phyloP scores from a whole-genome alignment of 2,888 invertebrate genomes.

The Platycheirus albimanus region DNA sequence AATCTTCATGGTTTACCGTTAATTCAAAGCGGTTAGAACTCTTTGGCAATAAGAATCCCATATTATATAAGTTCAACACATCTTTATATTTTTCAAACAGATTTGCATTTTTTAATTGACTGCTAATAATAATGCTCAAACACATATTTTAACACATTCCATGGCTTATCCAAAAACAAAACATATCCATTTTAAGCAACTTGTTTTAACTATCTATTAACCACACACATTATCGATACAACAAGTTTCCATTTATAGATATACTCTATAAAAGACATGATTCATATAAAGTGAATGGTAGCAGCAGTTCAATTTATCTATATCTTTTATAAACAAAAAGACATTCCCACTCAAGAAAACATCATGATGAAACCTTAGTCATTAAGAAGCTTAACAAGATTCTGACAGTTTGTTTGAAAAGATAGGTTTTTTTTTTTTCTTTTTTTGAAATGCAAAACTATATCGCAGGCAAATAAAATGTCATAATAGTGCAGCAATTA shows the following conservation, averaged over 20 bases:
- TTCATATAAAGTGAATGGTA: conserved; percentile 62
- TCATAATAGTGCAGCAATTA: conserved; percentile 48
- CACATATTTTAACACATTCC: conserved; percentile 62
- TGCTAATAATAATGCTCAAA: conserved; percentile 25
- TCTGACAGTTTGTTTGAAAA: conserved; percentile 31
- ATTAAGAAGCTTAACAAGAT: conserved; percentile 46
- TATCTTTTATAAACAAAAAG: conserved; percentile 50
- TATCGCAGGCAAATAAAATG: conserved; percentile 7
- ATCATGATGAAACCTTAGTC: conserved; percentile 38
- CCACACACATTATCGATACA: conserved; percentile 7
- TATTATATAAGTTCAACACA: no score
- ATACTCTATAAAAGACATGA: conserved; percentile 42
- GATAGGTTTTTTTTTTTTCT: conserved; percentile 32
- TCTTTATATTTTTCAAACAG: background rate
- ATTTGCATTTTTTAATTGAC: conserved; percentile 23
- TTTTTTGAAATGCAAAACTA: background rate
- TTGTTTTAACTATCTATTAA: conserved; percentile 15
- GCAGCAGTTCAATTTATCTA: conserved; percentile 63
- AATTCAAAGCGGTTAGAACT: no score
- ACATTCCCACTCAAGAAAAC: conserved; percentile 43
- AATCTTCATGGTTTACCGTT: no score
- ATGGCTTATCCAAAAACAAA: conserved; percentile 1
- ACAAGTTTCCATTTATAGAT: conserved; percentile 59
- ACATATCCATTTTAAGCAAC: conserved; percentile 51
- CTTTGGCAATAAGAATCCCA: no score